These are phyloP conservation scores for Chlamydotis undulata DNA, from an alignment of 2,113 vertebrate species.

Conservation along the genomic window DNA sequence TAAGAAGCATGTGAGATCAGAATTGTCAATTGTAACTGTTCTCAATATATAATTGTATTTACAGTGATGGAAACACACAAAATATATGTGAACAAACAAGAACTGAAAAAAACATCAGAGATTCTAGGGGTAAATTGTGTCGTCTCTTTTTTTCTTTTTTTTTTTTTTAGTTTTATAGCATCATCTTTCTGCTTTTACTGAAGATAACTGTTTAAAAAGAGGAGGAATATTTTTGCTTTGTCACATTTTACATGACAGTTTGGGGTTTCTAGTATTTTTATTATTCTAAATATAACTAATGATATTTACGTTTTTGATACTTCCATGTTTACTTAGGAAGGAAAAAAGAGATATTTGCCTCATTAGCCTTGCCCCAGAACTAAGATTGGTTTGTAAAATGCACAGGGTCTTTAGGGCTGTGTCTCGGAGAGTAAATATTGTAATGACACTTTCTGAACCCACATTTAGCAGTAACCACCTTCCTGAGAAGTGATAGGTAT, in stretches of 20 bases:
- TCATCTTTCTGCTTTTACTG: neutral
- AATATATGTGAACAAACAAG: constrained; percentile 84
- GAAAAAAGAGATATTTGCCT: neutral
- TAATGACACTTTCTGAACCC: neutral
- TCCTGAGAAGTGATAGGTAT: neutral
- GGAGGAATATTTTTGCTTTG: neutral
- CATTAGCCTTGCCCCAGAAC: neutral
- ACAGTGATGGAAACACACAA: constrained; percentile 88
- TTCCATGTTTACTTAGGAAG: neutral
- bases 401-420: neutral
- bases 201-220: neutral
- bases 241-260: neutral
- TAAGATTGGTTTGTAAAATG: neutral
- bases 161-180: neutral
- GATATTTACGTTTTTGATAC: neutral
- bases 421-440: neutral
- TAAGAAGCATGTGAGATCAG: neutral
- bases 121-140: constrained; percentile 82
- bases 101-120: constrained; percentile 84
- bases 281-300: neutral
- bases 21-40: neutral
- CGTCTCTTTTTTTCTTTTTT: neutral
- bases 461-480: neutral
- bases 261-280: neutral
- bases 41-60: constrained; percentile 43